phyloP scores from a whole-genome alignment of 2,888 invertebrate species.

The Epirrita christyi region DNA sequence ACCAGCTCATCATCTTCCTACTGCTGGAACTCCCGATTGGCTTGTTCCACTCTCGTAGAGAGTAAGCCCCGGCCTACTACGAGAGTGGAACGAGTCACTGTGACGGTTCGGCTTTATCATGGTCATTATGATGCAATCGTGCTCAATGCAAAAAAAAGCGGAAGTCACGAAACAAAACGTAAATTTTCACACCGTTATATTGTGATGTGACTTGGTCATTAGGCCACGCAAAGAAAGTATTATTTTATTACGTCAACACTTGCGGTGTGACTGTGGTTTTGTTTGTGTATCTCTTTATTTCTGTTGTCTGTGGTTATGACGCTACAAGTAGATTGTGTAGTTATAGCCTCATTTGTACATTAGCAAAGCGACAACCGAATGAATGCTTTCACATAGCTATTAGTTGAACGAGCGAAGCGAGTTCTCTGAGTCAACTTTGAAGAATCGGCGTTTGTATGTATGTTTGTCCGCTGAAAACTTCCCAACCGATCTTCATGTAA shows the following conservation, averaged over 20 bases:
- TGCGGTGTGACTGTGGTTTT: slow-evolving; percentile 18
- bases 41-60: too few species aligned
- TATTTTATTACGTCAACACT: slow-evolving; percentile 33
- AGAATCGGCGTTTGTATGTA: too few species aligned
- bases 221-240: slow-evolving; percentile 24
- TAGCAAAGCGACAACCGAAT: slow-evolving; percentile 5
- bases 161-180: slow-evolving; percentile 5
- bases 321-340: slow-evolving; percentile 37
- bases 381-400: too few species aligned
- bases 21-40: too few species aligned
- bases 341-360: neutral
- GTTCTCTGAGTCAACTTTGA: too few species aligned
- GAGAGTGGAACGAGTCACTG: too few species aligned
- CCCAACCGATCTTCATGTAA: too few species aligned
- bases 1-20: too few species aligned
- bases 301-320: slow-evolving; percentile 32
- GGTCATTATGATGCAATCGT: neutral
- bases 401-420: too few species aligned
- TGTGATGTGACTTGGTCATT: slow-evolving; percentile 2
- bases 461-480: too few species aligned
- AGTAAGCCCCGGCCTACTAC: too few species aligned
- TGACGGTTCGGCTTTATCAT: too few species aligned
- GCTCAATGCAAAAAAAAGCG: neutral
- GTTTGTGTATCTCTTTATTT: slow-evolving; percentile 27
- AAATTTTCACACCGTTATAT: slow-evolving; percentile 3